Evolutionary conservation across 2,797 vertebrate species (phyloP).

Genomic region (Botia kubotai): DNA sequence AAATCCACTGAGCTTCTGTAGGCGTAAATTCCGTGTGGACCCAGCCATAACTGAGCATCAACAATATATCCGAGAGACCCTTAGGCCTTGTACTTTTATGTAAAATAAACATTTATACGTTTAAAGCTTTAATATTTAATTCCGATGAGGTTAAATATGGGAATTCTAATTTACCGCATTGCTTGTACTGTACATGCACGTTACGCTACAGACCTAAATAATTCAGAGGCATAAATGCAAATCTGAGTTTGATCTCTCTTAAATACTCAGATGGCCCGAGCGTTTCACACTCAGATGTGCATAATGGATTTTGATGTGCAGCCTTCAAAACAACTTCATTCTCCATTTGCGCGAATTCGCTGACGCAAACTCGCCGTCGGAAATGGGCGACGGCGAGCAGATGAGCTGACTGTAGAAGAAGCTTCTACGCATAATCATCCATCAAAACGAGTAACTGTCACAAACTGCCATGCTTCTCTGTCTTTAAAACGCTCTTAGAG

Average conservation of each 20-base stretch:
- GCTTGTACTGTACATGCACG: slow-evolving; percentile 12
- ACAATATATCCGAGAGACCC: neutral
- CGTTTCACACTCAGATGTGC: slow-evolving; percentile 18
- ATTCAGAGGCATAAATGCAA: slow-evolving; percentile 46
- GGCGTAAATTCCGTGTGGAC: neutral
- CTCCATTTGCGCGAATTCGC: slow-evolving; percentile 33
- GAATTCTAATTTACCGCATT: neutral
- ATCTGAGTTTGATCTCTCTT: slow-evolving; percentile 49
- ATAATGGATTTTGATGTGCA: slow-evolving; percentile 34
- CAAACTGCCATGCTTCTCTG: slow-evolving; percentile 30
- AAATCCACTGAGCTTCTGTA: too few relatives aligned
- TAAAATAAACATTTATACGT: neutral
- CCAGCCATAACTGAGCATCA: neutral
- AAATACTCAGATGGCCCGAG: slow-evolving; percentile 47
- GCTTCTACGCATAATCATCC: slow-evolving; percentile 34
- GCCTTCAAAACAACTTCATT: slow-evolving; percentile 33
- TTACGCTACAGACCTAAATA: slow-evolving; percentile 44
- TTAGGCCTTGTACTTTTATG: neutral
- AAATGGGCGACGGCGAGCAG: slow-evolving; percentile 22
- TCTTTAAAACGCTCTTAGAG: slow-evolving; percentile 39
- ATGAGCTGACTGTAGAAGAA: slow-evolving; percentile 43
- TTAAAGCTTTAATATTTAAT: slow-evolving; percentile 21
- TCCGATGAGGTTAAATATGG: neutral
- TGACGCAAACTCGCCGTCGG: neutral
- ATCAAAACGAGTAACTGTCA: slow-evolving; percentile 34